phyloP scores from a whole-genome alignment of 2,888 invertebrate genomes.

The Octonoba sinensis region DNA sequence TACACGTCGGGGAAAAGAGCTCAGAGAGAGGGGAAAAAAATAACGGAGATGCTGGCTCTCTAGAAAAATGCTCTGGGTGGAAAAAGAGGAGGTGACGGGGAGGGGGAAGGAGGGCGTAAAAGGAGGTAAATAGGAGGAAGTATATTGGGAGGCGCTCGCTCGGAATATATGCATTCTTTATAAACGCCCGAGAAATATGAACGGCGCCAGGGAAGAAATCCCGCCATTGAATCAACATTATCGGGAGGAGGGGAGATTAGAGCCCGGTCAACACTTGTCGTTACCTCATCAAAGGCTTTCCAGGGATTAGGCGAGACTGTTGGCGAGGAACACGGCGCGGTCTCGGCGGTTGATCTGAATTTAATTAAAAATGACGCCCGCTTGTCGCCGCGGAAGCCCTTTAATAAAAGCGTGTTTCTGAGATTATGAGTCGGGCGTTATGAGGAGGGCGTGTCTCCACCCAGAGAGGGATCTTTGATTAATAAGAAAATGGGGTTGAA shows the following conservation, averaged over 20 bases:
- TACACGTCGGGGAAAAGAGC: slow-evolving; percentile 16
- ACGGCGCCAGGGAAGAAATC: slow-evolving; percentile 4
- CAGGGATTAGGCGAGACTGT: slow-evolving; percentile 31
- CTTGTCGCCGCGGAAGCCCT: no score
- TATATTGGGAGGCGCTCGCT: slow-evolving; percentile 56
- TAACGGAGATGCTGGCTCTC: slow-evolving; percentile 2
- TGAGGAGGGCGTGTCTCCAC: no score
- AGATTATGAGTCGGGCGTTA: no score
- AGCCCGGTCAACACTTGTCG: slow-evolving; percentile 60
- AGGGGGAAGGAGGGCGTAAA: slow-evolving; percentile 16
- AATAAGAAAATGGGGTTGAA: no score
- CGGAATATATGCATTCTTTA: slow-evolving; percentile 63
- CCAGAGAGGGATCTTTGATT: no score
- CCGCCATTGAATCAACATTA: slow-evolving; percentile 63
- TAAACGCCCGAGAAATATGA: slow-evolving; percentile 27
- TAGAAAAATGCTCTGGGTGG: slow-evolving; percentile 19
- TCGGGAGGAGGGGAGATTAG: slow-evolving; percentile 36
- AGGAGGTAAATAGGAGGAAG: slow-evolving; percentile 52
- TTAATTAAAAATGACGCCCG: no score
- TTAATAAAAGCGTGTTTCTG: no score
- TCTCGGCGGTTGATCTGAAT: not conserved
- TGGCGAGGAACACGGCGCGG: slow-evolving; percentile 7
- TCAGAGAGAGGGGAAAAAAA: slow-evolving; percentile 23
- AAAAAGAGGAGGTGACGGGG: slow-evolving; percentile 26
- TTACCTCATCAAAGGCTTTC: slow-evolving; percentile 62